Evolutionary conservation across 2,888 invertebrate genomes (phyloP), one percentile per base, ranked within the genome.

Genomic region (Coleophora flavipennella): DNA sequence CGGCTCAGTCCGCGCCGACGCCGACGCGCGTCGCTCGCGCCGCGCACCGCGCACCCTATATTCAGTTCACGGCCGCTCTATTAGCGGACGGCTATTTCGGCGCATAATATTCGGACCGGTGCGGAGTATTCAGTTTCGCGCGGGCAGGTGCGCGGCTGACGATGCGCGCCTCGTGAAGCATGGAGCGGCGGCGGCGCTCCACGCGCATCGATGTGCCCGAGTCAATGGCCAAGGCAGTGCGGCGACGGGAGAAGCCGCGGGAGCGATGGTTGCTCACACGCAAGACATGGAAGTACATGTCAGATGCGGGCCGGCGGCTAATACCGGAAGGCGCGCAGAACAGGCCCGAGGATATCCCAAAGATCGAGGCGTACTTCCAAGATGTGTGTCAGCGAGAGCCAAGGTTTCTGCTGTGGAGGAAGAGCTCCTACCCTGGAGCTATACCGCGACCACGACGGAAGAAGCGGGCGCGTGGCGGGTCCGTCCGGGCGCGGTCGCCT

Each of bases 251-350:
- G 41, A 87, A 86, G 63, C 78, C 86, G 55, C 91, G 91, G 63
- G 95, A 95, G 73, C 88, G 95, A 70, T 95, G 95, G 95, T 85
- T 95, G 44, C 86, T 95, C 43, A 95, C 95, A 33, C 85, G 95
- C 43, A 95, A 95, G 78, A 95, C 95, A 35, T 95, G 95, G 95
- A 87, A 93, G 56, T 95, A 95, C 73, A 95, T 95, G 95, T 90
- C 94, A n/a, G 95, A 95, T 56, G 94, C 94, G 26, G 95, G 95
- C 33, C 89, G 93, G 43, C 91, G 92, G 62, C 86, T 95, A 37
- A 90, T 95, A 41, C 95, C 95, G n/a, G 94, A 94, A 37, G 92
- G 92, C 13, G 86, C 88, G 3, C 88, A 89, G 59, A 91, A 92
- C 67, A 86, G 90, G 3, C 72, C 87, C 1, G 93, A 94, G 61